phyloP scores from a whole-genome alignment of 2,113 vertebrate species.

The Prochilodus magdalenae region DNA sequence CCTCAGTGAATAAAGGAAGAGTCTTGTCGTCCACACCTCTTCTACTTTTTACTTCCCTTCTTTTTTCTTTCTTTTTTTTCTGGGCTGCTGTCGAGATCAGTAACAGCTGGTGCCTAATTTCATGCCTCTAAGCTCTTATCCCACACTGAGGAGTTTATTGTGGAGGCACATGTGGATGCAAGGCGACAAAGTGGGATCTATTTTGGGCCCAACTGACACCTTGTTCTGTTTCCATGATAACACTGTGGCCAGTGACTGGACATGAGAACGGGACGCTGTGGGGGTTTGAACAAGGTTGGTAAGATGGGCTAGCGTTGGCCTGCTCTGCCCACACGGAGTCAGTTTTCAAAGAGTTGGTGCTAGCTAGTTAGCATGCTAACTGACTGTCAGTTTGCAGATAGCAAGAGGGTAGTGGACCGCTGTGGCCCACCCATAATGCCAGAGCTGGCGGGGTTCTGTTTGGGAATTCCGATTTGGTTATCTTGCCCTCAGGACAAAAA shows the following conservation, averaged over 20 bases:
- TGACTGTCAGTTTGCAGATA: no score
- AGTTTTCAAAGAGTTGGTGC: no score
- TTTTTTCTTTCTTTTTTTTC: neutral
- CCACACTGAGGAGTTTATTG: neutral
- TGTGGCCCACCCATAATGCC: no score
- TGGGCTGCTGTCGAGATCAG: neutral
- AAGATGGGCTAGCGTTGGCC: neutral
- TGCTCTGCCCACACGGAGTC: no score
- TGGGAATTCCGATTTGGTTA: no score
- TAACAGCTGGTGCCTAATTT: neutral
- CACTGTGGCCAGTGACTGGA: neutral
- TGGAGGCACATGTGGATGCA: neutral
- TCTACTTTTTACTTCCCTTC: no score
- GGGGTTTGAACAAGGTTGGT: neutral
- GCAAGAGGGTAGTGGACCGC: no score
- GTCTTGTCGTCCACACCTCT: no score
- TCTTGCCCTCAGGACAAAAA: no score
- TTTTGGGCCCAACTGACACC: neutral
- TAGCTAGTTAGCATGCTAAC: no score
- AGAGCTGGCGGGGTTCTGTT: no score
- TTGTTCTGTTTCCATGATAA: neutral
- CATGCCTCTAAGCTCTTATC: neutral
- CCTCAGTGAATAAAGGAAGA: no score
- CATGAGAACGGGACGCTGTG: neutral
- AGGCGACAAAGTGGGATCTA: neutral